Percentiles rank a stretch among this genome's conserved stretches.
Conservation (phyloP, 2,888 invertebrate species). For the Agonopterix subpropinquella region DNA sequence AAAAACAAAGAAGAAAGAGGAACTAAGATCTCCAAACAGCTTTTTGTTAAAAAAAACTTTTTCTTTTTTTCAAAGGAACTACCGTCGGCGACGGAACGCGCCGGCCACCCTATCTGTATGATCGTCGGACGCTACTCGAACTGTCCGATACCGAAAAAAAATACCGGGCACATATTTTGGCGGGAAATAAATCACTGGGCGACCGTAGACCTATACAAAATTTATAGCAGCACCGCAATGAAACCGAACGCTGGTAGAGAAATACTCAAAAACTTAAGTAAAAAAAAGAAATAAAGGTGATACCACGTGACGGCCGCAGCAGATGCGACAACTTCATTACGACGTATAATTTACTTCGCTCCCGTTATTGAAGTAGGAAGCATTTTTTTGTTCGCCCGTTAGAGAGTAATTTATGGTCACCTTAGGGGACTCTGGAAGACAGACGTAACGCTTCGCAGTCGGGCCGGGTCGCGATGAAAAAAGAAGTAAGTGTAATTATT, state of each 20-base stretch:
- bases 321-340: conserved; percentile 69
- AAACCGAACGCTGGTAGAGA: conserved; percentile 41
- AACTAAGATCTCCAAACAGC: conserved; percentile 40
- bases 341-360: conserved; percentile 63
- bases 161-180: conserved; percentile 68
- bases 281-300: conserved; percentile 22
- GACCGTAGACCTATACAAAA: conserved; percentile 61
- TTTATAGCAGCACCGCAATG: conserved; percentile 63
- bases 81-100: conserved; percentile 62
- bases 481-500: conserved; percentile 17
- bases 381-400: conserved; percentile 41
- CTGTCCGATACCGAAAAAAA: conserved; percentile 58
- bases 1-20: conserved; percentile 33
- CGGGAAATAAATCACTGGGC: conserved; percentile 69
- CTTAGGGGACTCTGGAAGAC: conserved; percentile 41
- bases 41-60: conserved; percentile 48
- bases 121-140: conserved; percentile 71
- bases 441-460: background rate
- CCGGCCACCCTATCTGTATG: conserved; percentile 62
- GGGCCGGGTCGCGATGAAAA: conserved; percentile 23
- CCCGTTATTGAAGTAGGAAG: conserved; percentile 69
- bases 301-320: conserved; percentile 49
- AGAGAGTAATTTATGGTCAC: conserved; percentile 60
- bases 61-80: conserved; percentile 55
- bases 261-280: conserved; percentile 46